Conservation (phyloP, 2,888 invertebrate species). For the Aphelenchoides bicaudatus region DNA sequence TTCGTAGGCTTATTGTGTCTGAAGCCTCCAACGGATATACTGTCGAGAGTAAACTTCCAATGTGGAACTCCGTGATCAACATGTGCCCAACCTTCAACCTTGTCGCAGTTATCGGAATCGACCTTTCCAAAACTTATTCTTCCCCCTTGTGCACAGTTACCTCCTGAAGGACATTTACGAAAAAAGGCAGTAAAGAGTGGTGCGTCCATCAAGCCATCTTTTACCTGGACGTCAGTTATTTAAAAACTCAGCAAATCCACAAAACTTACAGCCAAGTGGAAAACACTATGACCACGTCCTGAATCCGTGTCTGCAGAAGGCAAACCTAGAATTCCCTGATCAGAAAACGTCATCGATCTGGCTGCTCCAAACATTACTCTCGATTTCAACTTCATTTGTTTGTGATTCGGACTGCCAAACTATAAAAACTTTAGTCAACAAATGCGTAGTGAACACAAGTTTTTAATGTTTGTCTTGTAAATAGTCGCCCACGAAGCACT, state of each 20-base stretch:
- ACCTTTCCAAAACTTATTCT: conserved; percentile 11
- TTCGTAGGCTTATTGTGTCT: neutral
- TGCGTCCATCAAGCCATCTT: conserved; percentile 17
- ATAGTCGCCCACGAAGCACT: no score
- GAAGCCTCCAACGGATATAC: neutral
- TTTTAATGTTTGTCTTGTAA: no score
- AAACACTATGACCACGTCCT: neutral
- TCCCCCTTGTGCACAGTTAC: conserved; percentile 6
- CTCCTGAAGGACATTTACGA: neutral
- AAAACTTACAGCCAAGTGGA: conserved; percentile 9
- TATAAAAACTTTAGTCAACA: neutral
- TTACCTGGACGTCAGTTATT: neutral
- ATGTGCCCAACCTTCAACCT: conserved; percentile 5
- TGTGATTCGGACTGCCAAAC: conserved; percentile 8
- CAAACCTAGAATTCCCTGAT: conserved; percentile 6
- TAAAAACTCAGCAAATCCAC: neutral
- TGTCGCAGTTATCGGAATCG: neutral
- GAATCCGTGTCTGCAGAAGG: conserved; percentile 10
- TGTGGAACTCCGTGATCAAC: conserved; percentile 4
- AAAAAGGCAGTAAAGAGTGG: conserved; percentile 17
- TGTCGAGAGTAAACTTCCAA: conserved; percentile 13
- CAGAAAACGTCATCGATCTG: conserved; percentile 9
- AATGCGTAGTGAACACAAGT: no score
- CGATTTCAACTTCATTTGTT: conserved; percentile 10
- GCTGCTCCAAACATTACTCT: conserved; percentile 9